These are phyloP conservation scores for Sebastes iracundus DNA, from an alignment of 2,797 vertebrate genomes.

Conservation along the genomic window DNA sequence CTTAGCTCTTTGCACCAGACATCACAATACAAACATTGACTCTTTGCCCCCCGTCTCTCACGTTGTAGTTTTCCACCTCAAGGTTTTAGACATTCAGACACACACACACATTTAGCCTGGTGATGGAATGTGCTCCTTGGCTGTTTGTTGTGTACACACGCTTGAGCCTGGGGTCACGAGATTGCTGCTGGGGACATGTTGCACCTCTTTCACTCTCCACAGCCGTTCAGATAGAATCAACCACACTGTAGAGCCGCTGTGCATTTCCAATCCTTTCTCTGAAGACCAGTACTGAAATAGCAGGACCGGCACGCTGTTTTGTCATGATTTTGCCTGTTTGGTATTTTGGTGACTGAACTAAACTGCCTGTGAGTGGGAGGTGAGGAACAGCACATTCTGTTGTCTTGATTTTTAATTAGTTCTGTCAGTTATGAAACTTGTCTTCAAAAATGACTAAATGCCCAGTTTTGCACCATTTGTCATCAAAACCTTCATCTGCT, in stretches of 20 bases:
- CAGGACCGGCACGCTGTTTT: background rate
- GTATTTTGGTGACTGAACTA: background rate
- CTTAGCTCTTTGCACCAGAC: slow-evolving; percentile 26
- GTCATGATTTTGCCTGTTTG: background rate
- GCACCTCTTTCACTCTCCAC: slow-evolving; percentile 20
- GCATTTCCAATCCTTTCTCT: background rate
- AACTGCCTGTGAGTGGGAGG: background rate
- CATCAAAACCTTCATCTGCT: background rate
- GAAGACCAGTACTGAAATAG: background rate
- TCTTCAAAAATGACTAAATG: background rate
- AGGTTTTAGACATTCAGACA: slow-evolving; percentile 28
- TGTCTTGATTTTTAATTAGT: background rate
- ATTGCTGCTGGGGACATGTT: slow-evolving; percentile 40
- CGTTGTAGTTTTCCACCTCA: slow-evolving; percentile 50
- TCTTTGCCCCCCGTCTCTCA: slow-evolving; percentile 11
- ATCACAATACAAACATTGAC: slow-evolving; percentile 32
- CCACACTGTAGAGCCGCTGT: background rate
- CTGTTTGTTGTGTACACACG: slow-evolving; percentile 78
- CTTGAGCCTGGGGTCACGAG: slow-evolving; percentile 52
- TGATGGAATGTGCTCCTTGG: slow-evolving; percentile 50
- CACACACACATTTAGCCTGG: slow-evolving; percentile 6
- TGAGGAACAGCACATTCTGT: slow-evolving; percentile 4
- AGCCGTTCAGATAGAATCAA: background rate
- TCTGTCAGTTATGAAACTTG: background rate
- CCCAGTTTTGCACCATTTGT: background rate